Conservation (phyloP, 2,113 vertebrate genomes). For the Eulemur macaco region DNA sequence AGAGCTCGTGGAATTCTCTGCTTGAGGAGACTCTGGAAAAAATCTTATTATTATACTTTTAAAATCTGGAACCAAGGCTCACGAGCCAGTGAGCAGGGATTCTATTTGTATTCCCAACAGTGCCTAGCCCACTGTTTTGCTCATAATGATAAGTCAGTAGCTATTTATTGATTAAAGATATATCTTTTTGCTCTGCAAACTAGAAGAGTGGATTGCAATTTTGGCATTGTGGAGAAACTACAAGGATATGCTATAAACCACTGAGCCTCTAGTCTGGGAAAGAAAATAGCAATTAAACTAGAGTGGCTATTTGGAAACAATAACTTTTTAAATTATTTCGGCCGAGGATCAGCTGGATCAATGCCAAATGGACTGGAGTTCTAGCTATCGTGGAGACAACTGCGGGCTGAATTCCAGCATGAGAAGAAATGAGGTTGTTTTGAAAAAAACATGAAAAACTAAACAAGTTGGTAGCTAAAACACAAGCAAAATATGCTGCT, state of each 20-base stretch:
- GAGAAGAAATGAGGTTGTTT: constrained; percentile 81
- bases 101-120: background rate
- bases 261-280: constrained; percentile 68
- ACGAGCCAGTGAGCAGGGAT: background rate
- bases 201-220: constrained; percentile 40
- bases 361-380: constrained; percentile 79
- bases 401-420: constrained; percentile 73
- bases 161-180: background rate
- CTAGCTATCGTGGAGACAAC: constrained; percentile 74
- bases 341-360: constrained; percentile 69
- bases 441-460: constrained; percentile 79
- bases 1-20: background rate
- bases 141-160: background rate
- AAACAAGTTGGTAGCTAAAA: constrained; percentile 82
- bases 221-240: constrained; percentile 64
- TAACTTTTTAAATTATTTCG: constrained; percentile 81
- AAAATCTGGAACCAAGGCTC: background rate
- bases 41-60: background rate
- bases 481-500: constrained; percentile 61
- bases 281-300: constrained; percentile 74
- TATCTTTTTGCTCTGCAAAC: background rate
- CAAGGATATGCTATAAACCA: constrained; percentile 68
- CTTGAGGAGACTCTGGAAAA: background rate
- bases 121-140: background rate
- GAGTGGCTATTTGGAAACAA: constrained; percentile 78